Percentiles rank a stretch among this genome's conserved stretches.
phyloP scores from a whole-genome alignment of 23 tunicate species.

The Aplidium turbinatum region DNA sequence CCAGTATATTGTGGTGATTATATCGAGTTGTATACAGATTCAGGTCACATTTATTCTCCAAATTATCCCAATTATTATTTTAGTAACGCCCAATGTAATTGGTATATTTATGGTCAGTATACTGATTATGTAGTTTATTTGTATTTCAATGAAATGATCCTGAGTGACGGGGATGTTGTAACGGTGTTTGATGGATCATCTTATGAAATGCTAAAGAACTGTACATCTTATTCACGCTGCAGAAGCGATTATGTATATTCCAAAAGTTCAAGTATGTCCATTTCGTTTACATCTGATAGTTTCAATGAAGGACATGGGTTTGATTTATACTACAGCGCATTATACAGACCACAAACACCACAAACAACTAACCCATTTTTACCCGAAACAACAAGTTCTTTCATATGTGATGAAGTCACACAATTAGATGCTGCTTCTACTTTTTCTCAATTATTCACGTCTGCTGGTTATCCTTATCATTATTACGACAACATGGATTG shows the following conservation, averaged over 20 bases:
- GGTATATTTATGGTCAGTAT: not conserved
- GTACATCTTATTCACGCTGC: too few relatives aligned
- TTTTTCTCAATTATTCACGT: not conserved
- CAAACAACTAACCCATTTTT: too few relatives aligned
- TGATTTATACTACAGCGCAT: too few relatives aligned
- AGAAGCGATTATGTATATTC: not conserved
- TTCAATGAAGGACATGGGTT: too few relatives aligned
- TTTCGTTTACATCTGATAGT: not conserved
- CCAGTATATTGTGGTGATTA: not conserved
- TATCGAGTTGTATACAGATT: not conserved
- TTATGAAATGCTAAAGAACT: too few relatives aligned
- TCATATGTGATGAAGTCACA: too few relatives aligned
- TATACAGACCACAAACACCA: too few relatives aligned
- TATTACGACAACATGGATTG: not conserved
- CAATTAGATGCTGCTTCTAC: too few relatives aligned
- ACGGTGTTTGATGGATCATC: not conserved
- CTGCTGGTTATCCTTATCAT: slow-evolving; percentile 1
- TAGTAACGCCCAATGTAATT: not conserved
- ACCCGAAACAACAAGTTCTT: too few relatives aligned
- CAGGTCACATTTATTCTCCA: not conserved
- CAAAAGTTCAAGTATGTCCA: not conserved
- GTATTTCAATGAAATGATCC: not conserved
- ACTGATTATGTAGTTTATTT: not conserved
- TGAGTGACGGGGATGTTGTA: not conserved
- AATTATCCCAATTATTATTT: not conserved